A percentile compares a stretch with the other conserved stretches of the same genome.
Conservation (phyloP, 1,140 invertebrate genomes). For the Drosophila trapezifrons region DNA sequence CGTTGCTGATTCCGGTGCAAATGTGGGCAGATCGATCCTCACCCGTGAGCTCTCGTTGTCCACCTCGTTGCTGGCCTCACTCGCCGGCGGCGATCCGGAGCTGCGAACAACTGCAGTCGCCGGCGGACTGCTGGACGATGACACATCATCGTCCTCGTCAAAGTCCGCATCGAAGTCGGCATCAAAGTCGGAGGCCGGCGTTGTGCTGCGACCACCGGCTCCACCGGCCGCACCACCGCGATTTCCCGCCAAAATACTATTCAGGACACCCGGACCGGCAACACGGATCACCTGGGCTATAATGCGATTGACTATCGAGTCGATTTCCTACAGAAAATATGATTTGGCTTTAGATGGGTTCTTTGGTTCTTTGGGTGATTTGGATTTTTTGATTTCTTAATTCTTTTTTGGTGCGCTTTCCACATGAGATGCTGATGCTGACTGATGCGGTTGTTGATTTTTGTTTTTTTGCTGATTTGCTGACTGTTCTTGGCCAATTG, state of each 20-base stretch:
- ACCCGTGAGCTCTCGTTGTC: constrained; percentile 64
- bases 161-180: constrained; percentile 77
- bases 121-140: constrained; percentile 20
- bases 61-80: constrained; percentile 33
- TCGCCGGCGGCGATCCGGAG: constrained; percentile 52
- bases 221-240: constrained; percentile 56
- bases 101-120: constrained; percentile 14
- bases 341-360: constrained; percentile 4
- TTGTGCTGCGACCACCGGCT: constrained; percentile 52
- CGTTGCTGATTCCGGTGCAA: constrained; percentile 71
- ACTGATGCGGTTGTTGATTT: constrained; percentile 10
- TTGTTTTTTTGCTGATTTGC: constrained; percentile 14
- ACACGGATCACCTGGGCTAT: constrained; percentile 88
- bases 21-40: constrained; percentile 85
- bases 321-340: constrained; percentile 87
- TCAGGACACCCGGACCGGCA: constrained; percentile 88
- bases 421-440: constrained; percentile 28
- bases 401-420: constrained; percentile 23
- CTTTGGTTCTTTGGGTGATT: constrained; percentile 30
- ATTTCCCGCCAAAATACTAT: constrained; percentile 70
- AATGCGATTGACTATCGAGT: constrained; percentile 90
- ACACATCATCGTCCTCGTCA: constrained; percentile 61
- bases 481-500: constrained; percentile 22
- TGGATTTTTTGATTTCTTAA: constrained; percentile 9
- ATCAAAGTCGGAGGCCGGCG: constrained; percentile 61